Conservation (phyloP, 2,113 vertebrate genomes). For the Rhabdornis inornatus region DNA sequence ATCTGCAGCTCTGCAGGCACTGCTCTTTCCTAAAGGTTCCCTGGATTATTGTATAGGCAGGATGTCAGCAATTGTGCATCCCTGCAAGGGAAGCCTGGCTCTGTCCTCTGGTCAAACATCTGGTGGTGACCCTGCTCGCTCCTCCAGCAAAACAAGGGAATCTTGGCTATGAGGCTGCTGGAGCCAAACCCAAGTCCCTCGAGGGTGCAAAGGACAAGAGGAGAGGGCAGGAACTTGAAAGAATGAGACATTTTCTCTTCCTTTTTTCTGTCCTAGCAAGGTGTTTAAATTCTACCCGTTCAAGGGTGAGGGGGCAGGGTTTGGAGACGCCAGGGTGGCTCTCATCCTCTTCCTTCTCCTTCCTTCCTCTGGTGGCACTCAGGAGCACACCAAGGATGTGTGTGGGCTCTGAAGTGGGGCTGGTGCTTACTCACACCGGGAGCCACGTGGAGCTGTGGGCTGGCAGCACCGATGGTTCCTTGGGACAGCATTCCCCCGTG, state of each 20-base stretch:
- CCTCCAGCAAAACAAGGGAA: neutral
- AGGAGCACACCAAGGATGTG: neutral
- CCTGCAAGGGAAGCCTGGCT: neutral
- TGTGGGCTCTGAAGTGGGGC: conserved; percentile 13
- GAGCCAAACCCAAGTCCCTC: neutral
- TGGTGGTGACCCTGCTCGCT: neutral
- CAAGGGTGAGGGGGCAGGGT: neutral
- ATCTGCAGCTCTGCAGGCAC: neutral
- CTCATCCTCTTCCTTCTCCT: neutral
- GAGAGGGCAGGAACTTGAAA: neutral
- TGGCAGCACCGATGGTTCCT: neutral
- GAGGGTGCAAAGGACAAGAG: neutral
- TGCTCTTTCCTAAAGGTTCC: neutral
- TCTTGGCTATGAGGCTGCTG: neutral
- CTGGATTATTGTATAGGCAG: neutral
- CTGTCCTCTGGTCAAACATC: neutral
- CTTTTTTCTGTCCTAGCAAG: neutral
- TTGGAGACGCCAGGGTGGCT: neutral
- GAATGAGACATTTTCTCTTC: neutral
- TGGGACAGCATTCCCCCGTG: neutral
- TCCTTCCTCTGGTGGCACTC: neutral
- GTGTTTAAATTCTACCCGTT: neutral
- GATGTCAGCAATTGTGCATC: neutral
- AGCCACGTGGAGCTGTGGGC: neutral
- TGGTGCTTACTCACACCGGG: neutral